These are phyloP conservation scores for Phaedon cochleariae DNA, from an alignment of 2,888 invertebrate genomes.

Conservation along the genomic window DNA sequence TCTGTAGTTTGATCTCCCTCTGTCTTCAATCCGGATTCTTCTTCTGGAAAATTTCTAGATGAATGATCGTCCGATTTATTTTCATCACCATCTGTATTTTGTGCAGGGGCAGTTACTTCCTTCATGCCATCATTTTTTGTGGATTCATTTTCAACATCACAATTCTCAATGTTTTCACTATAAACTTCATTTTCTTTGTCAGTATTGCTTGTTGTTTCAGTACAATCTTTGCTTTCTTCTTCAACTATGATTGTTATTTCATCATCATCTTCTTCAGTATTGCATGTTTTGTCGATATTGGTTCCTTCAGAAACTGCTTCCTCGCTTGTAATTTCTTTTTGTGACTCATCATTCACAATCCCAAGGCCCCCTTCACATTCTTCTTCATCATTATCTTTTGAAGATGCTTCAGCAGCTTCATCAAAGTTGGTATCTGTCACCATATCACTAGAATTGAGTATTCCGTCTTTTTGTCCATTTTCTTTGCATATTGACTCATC, in stretches of 20 bases:
- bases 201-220: too few relatives aligned
- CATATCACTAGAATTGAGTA: neutral
- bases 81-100: neutral
- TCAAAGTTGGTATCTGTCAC: neutral
- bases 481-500: neutral
- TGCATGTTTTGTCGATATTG: neutral
- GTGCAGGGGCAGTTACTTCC: neutral
- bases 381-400: neutral
- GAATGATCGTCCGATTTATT: neutral
- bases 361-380: neutral
- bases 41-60: neutral
- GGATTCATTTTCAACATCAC: neutral
- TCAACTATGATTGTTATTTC: too few relatives aligned
- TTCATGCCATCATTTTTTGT: neutral
- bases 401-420: neutral
- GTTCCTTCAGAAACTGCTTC: neutral
- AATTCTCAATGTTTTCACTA: too few relatives aligned
- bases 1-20: neutral
- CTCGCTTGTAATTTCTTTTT: neutral
- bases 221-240: too few relatives aligned
- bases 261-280: neutral
- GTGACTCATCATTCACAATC: neutral
- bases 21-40: neutral
- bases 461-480: neutral
- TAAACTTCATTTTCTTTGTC: too few relatives aligned